Conservation (phyloP, 2,888 invertebrate genomes). For the Hartigia nigra region DNA sequence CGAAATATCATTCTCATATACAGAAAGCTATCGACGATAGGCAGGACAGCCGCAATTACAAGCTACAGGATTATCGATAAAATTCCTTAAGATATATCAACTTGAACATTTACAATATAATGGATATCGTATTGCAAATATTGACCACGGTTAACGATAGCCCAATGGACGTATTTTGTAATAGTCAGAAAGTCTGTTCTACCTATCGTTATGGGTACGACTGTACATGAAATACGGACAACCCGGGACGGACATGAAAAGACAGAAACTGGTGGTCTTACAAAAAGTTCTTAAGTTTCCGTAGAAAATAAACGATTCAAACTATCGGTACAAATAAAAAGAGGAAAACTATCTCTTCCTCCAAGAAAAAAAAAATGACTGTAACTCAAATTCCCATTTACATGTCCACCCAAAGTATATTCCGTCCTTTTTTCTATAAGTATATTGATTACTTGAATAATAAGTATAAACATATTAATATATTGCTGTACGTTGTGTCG, state of each 20-base stretch:
- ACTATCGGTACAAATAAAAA: neutral
- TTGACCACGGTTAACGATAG: neutral
- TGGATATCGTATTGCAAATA: neutral
- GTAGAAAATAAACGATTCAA: neutral
- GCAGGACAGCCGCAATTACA: slow-evolving; percentile 1
- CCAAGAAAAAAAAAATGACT: neutral
- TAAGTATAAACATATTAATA: slow-evolving; percentile 7
- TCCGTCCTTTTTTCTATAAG: neutral
- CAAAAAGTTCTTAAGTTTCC: neutral
- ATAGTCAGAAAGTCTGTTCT: neutral
- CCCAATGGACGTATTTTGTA: neutral
- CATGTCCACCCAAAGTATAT: neutral
- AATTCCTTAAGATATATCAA: neutral
- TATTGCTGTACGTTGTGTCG: slow-evolving; percentile 1
- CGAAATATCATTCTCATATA: slow-evolving; percentile 48
- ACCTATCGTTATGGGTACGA: neutral
- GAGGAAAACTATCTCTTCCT: neutral
- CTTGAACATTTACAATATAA: neutral
- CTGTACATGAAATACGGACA: slow-evolving; percentile 3
- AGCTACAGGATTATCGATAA: neutral
- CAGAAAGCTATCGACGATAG: slow-evolving; percentile 24
- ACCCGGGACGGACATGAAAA: slow-evolving; percentile 8
- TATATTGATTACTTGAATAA: slow-evolving; percentile 8
- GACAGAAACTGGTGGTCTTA: neutral
- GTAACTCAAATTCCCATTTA: neutral